Conservation (phyloP, 2,797 vertebrate genomes). For the Aldrovandia affinis region DNA sequence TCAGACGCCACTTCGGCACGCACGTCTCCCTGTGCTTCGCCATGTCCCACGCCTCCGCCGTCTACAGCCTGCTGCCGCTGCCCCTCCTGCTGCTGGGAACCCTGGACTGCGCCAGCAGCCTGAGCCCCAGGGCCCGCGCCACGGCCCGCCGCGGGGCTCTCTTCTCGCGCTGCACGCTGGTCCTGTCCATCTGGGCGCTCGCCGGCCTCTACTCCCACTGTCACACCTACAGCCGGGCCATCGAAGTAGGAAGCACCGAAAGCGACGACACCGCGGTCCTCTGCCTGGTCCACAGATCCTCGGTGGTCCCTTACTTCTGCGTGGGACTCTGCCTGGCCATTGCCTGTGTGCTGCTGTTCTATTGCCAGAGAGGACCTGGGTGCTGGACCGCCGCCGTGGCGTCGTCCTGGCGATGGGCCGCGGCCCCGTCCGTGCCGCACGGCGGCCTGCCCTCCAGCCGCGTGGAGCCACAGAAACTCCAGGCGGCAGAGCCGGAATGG, state of each 20-base stretch:
- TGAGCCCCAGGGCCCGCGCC: not conserved
- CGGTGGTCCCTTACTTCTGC: constrained; percentile 38
- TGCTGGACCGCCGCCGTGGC: constrained; percentile 54
- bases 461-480: not conserved
- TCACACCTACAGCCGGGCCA: constrained; percentile 17
- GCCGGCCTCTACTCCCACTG: constrained; percentile 46
- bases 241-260: not conserved
- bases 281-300: constrained; percentile 61
- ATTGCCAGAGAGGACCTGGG: constrained; percentile 45
- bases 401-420: constrained; percentile 36
- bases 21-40: constrained; percentile 53
- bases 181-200: constrained; percentile 58
- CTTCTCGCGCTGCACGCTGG: constrained; percentile 38
- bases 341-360: constrained; percentile 47
- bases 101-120: constrained; percentile 55
- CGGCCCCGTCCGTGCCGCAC: not conserved
- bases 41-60: constrained; percentile 55
- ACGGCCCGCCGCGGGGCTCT: constrained; percentile 32
- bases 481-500: not conserved
- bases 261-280: not conserved
- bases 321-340: constrained; percentile 34
- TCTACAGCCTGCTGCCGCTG: constrained; percentile 62
- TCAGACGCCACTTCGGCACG: constrained; percentile 25
- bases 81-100: constrained; percentile 59
- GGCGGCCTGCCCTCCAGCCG: constrained; percentile 43